Evolutionary conservation across 2,888 invertebrate species (phyloP).

Genomic region (Tetragnatha montana): DNA sequence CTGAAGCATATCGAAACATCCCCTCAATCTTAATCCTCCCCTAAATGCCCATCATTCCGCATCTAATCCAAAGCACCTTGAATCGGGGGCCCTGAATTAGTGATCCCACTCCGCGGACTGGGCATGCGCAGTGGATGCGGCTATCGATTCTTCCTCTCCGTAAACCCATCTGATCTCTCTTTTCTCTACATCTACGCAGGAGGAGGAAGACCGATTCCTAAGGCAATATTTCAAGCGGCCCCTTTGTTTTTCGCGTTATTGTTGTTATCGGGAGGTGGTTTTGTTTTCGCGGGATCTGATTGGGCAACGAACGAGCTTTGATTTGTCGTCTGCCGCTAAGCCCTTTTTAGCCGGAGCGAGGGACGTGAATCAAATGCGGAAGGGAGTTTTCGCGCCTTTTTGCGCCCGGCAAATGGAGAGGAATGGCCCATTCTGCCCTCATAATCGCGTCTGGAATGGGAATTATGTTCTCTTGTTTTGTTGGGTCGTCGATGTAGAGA

Average conservation of each 20-base stretch:
- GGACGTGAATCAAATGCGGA: constrained; percentile 11
- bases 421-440: no score
- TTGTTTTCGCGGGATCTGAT: background rate
- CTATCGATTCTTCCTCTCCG: constrained; percentile 55
- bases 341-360: background rate
- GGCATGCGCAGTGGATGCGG: constrained; percentile 67
- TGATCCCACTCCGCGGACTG: constrained; percentile 33
- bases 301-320: background rate
- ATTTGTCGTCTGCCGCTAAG: constrained; percentile 1
- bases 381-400: background rate
- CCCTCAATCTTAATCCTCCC: no score
- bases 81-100: constrained; percentile 4
- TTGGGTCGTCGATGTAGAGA: no score
- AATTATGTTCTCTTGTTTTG: no score
- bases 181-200: constrained; percentile 49
- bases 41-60: no score
- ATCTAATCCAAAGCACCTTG: background rate
- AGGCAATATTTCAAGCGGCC: background rate
- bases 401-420: background rate
- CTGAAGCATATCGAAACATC: no score
- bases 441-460: no score
- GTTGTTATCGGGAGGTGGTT: background rate
- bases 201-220: background rate
- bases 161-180: constrained; percentile 39
- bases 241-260: constrained; percentile 14